Evolutionary conservation across 2,797 vertebrate species (phyloP).

Genomic region (Salmo trutta): DNA sequence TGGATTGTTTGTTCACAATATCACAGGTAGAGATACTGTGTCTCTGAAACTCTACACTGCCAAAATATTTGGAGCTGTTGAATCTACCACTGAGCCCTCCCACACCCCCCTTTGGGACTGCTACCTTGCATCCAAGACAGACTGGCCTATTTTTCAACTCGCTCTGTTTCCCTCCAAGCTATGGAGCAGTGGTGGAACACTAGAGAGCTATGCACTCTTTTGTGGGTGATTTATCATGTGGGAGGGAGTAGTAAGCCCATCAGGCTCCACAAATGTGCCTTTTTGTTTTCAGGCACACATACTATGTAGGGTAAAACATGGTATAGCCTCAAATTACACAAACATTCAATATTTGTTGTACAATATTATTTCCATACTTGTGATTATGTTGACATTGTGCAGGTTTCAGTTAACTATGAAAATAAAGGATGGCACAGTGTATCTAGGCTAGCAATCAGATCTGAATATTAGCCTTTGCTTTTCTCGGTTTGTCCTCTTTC

Average conservation of each 20-base stretch:
- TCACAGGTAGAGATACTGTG: slow-evolving; percentile 8
- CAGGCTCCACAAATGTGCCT: slow-evolving; percentile 10
- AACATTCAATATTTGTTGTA: not conserved
- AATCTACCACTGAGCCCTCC: slow-evolving; percentile 13
- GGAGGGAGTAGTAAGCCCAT: not conserved
- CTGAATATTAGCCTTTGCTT: not conserved
- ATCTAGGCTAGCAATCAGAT: not conserved
- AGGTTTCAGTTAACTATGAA: not conserved
- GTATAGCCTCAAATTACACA: not conserved
- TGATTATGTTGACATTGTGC: not conserved
- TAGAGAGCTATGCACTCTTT: slow-evolving; percentile 20
- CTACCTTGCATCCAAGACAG: slow-evolving; percentile 39
- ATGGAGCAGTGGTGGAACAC: slow-evolving; percentile 21
- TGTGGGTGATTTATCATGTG: slow-evolving; percentile 27
- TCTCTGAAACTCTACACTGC: slow-evolving; percentile 16
- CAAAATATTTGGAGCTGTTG: slow-evolving; percentile 34
- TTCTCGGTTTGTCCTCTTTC: not conserved
- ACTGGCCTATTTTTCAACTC: slow-evolving; percentile 51
- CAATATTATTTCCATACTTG: not conserved
- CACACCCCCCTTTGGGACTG: slow-evolving; percentile 17
- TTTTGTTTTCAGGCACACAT: not conserved
- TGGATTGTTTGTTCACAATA: slow-evolving; percentile 10
- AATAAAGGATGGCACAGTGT: not conserved
- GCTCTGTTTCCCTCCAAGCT: slow-evolving; percentile 35
- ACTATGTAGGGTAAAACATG: not conserved